These are phyloP conservation scores for Agrochola macilenta DNA, from an alignment of 2,888 invertebrate genomes.

Conservation along the genomic window DNA sequence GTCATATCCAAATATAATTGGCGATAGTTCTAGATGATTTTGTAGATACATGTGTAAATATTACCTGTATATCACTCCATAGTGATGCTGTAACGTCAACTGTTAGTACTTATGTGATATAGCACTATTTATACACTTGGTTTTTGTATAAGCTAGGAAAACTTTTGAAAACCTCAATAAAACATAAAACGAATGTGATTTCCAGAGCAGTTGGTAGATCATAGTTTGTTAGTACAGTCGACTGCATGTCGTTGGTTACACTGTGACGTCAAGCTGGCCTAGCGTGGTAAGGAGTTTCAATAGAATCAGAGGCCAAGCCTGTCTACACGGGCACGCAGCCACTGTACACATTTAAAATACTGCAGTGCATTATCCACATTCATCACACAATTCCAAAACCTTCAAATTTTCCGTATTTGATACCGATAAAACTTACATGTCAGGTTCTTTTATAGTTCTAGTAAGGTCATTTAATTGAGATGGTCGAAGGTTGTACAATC, in stretches of 20 bases:
- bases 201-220: not conserved
- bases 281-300: no score
- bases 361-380: not conserved
- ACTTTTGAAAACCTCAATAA: not conserved
- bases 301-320: no score
- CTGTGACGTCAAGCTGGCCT: no score
- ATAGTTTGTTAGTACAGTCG: not conserved
- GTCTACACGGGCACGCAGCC: no score
- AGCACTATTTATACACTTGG: constrained; percentile 54
- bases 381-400: not conserved
- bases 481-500: constrained; percentile 16
- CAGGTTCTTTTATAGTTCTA: constrained; percentile 22
- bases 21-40: constrained; percentile 66
- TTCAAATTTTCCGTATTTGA: not conserved
- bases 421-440: constrained; percentile 24
- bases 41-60: constrained; percentile 63
- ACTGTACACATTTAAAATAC: not conserved
- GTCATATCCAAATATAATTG: constrained; percentile 69
- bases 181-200: no score
- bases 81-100: constrained; percentile 57
- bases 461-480: constrained; percentile 24
- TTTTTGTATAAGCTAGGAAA: constrained; percentile 48
- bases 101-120: constrained; percentile 69
- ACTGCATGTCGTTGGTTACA: no score
- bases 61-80: constrained; percentile 52